These are phyloP conservation scores for Anhinga anhinga DNA, from an alignment of 2,113 vertebrate species.

Conservation along the genomic window DNA sequence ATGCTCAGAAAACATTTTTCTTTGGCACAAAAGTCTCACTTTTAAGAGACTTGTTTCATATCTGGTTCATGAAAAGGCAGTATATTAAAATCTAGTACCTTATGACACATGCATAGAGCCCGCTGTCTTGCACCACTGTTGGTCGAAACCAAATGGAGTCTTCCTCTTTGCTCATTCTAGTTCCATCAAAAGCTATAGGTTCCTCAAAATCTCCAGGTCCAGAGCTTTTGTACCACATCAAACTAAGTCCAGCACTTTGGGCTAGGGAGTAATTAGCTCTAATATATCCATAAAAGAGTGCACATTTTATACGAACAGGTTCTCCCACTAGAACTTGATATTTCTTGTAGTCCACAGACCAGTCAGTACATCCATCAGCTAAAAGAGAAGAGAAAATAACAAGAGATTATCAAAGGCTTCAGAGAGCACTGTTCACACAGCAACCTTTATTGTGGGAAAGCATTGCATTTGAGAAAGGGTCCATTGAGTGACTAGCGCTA, in stretches of 20 bases:
- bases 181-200: slow-evolving; percentile 95
- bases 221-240: slow-evolving; percentile 99
- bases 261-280: slow-evolving; percentile 96
- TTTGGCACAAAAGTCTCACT: background rate
- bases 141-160: slow-evolving; percentile 99
- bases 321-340: slow-evolving; percentile 96
- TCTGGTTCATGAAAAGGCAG: background rate
- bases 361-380: slow-evolving; percentile 98
- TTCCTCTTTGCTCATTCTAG: slow-evolving; percentile 98
- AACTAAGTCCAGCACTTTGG: slow-evolving; percentile 95
- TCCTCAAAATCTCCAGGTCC: slow-evolving; percentile 97
- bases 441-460: background rate
- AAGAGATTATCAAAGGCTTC: slow-evolving; percentile 1
- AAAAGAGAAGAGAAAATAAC: slow-evolving; percentile 55
- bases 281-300: slow-evolving; percentile 98
- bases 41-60: background rate
- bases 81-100: slow-evolving; percentile 78
- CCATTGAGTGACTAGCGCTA: background rate
- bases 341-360: slow-evolving; percentile 99
- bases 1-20: background rate
- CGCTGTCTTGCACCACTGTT: slow-evolving; percentile 91
- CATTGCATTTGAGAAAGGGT: background rate
- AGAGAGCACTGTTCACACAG: background rate
- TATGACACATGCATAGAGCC: slow-evolving; percentile 97
- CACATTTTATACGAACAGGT: slow-evolving; percentile 97